Base-by-base conservation (phyloP, 2,113 vertebrate genomes). In the Melanostigma gelatinosum region DNA sequence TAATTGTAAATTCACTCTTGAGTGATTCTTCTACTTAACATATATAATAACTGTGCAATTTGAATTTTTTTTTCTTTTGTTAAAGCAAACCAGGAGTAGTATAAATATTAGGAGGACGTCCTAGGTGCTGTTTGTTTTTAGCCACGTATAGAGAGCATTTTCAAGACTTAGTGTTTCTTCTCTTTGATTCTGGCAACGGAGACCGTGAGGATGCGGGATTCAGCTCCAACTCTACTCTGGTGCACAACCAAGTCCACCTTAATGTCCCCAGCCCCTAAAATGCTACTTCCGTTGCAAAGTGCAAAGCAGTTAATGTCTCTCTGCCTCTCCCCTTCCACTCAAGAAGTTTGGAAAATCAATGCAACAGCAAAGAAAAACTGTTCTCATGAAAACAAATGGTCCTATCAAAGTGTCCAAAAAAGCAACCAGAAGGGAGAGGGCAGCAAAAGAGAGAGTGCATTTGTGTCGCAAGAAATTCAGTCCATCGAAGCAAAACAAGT, bases 211-310 rank as follows among this genome's bases (percentile, higher is more conserved):
- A 32, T 57, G 52, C 42, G 66, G 57, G 62, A 52, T 60, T 83
- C 61, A 12, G 61, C 44, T 55, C 66, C 27, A 3, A 29, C 48
- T 80, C 38, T 5, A 16, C 81, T 48, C 52, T n/a, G 6, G 48
- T 9, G 32, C 55, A 40, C 57, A 22, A 52, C 24, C 24, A 22
- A 68, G 67, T 81, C 78, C 80, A 61, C 64, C 66, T 46, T 50
- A 68, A 75, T 48, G 77, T 82, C 79, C 82, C 82, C 78, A 20
- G 52, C 79, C 82, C 70, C 69, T 57, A 18, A 86, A 70, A 92
- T 85, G 91, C 90, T 94, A 93, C 91, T 87, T 92, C 84, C 61
- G 20, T 88, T 88, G 88, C 89, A 95, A 96, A 95, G 95, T 96
- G 95, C 95, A 95, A 94, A 94, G 81, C 88, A 90, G 88, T 93